phyloP scores from a whole-genome alignment of 2,113 vertebrate species.

The Rostratula benghalensis region DNA sequence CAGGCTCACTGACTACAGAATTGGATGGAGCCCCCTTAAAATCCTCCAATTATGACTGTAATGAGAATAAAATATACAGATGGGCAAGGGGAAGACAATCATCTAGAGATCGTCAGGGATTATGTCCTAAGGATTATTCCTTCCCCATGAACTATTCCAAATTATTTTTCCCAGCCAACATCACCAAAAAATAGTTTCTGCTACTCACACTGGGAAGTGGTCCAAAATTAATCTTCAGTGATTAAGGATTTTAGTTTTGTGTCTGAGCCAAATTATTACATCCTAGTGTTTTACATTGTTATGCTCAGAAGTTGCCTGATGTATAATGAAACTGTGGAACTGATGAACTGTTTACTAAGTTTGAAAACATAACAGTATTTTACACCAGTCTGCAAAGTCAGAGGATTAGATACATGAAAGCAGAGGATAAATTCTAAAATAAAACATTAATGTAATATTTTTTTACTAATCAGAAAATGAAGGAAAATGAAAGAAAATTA shows the following conservation, averaged over 20 bases:
- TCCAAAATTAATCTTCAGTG: background rate
- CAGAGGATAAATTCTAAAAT: background rate
- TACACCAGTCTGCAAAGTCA: background rate
- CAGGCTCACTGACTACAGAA: background rate
- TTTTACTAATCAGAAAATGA: background rate
- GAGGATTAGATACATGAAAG: background rate
- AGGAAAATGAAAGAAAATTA: no score
- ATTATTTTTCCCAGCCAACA: background rate
- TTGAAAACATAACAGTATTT: background rate
- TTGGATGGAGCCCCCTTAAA: background rate
- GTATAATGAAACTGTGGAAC: background rate
- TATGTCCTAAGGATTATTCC: background rate
- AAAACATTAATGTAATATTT: rapidly evolving
- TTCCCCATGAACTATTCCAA: background rate
- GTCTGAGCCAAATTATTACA: background rate
- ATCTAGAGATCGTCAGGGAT: background rate
- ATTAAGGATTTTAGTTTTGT: background rate
- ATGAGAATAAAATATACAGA: background rate
- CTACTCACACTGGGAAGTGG: background rate
- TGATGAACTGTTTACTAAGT: background rate
- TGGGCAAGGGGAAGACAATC: background rate
- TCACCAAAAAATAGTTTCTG: background rate
- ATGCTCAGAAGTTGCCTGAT: background rate
- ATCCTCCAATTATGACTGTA: background rate
- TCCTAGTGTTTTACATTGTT: background rate